phyloP scores from a whole-genome alignment of 1,140 invertebrate genomes.

The Drosophila gunungcola region DNA sequence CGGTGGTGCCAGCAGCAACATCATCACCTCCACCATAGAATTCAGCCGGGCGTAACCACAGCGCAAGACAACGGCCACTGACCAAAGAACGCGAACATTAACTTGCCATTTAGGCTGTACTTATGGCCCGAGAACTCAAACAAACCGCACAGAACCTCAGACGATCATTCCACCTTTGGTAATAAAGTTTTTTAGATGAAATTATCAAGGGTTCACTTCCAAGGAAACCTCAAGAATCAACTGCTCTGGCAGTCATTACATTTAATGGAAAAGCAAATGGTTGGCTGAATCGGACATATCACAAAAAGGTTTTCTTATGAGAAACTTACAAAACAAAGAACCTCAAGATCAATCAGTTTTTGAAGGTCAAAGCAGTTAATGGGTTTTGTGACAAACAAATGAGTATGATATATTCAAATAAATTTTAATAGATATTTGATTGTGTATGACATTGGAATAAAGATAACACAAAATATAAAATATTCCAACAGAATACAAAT shows the following conservation, averaged over 20 bases:
- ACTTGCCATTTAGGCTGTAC: constrained; percentile 59
- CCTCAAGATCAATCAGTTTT: constrained; percentile 24
- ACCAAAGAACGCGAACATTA: constrained; percentile 63
- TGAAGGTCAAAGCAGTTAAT: constrained; percentile 17
- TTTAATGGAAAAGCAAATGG: constrained; percentile 34
- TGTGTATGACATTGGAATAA: background rate
- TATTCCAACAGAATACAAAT: no score
- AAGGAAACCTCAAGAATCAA: constrained; percentile 35
- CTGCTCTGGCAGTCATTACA: constrained; percentile 19
- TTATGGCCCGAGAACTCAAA: constrained; percentile 39
- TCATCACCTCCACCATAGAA: constrained; percentile 37
- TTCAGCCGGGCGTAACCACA: constrained; percentile 75
- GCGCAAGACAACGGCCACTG: constrained; percentile 16
- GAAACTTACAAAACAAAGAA: constrained; percentile 14
- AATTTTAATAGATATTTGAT: background rate
- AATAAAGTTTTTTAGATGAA: constrained; percentile 31
- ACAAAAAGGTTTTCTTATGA: constrained; percentile 10
- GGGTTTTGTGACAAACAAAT: constrained; percentile 4
- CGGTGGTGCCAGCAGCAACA: constrained; percentile 28
- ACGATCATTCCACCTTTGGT: constrained; percentile 18
- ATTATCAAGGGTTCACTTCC: constrained; percentile 39
- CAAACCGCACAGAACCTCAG: constrained; percentile 24
- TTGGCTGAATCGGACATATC: background rate
- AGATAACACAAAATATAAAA: no score
- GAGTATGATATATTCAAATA: background rate